Percentiles rank a stretch among this genome's conserved stretches.
Evolutionary conservation across 2,797 vertebrate genomes (phyloP).

Genomic region (Cuculus canorus): DNA sequence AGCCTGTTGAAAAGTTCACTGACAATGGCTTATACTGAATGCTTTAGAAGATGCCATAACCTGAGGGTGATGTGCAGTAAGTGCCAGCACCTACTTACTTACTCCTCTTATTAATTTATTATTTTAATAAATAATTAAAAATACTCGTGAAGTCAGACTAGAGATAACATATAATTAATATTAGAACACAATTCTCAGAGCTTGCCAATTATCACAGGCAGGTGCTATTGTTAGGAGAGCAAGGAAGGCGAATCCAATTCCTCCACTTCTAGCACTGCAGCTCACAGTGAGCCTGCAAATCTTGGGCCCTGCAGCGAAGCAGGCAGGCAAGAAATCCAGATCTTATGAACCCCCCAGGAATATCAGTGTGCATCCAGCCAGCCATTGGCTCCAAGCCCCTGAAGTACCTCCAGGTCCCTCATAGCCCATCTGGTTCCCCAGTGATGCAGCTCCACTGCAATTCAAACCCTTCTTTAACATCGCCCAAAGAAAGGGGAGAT

Average conservation of each 20-base stretch:
- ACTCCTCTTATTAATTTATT: not conserved
- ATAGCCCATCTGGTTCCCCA: not conserved
- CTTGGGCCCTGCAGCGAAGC: not conserved
- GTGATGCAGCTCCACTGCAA: not conserved
- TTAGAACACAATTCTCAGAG: not conserved
- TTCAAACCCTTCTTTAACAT: slow-evolving; percentile 26
- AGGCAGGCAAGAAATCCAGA: not conserved
- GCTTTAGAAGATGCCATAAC: slow-evolving; percentile 12
- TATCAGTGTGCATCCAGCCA: not conserved
- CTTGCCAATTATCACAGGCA: not conserved
- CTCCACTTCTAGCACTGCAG: not conserved
- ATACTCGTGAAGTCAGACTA: not conserved
- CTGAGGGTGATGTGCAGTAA: not conserved
- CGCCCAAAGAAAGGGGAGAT: slow-evolving; percentile 21
- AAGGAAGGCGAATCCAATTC: not conserved
- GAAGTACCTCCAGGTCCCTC: not conserved
- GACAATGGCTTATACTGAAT: not conserved
- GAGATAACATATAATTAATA: slow-evolving; percentile 14
- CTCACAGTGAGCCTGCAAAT: not conserved
- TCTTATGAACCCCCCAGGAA: not conserved
- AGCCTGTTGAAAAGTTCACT: not conserved
- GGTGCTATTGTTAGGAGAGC: not conserved
- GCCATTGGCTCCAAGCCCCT: not conserved
- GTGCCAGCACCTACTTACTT: not conserved
- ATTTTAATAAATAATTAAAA: slow-evolving; percentile 20